Evolutionary conservation across 2,113 vertebrate species (phyloP), one percentile per base, ranked within the genome.

Genomic region (Pandion haliaetus): DNA sequence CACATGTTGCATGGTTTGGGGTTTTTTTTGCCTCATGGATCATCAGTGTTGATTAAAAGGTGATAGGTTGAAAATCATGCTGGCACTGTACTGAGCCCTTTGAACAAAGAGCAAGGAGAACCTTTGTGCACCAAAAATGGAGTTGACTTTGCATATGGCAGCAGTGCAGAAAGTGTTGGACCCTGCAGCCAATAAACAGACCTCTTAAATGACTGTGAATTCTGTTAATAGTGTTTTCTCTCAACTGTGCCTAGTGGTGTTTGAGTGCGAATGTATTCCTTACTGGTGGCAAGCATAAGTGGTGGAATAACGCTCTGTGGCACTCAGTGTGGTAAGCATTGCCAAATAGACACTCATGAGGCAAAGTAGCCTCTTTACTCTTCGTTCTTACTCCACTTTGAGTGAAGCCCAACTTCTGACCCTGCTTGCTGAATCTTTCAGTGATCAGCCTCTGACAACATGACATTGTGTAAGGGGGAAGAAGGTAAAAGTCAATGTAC

Each of bases 111-210:
- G 82, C 82, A 38, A 92, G 86, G 82, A 93, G 86, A 95, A 90
- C 7, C 16, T 79, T 79, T 77, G 72, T 88, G 83, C 89, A 73
- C 91, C 96, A 88, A 66, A 93, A 96, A 61, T 14, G 47, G 63
- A 84, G 77, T 38, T 82, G 92, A 54, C 72, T 70, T 88, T 88
- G 66, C n/a, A 6, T 88, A 72, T 29, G 73, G 93, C 95, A 88
- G 93, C 95, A 93, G 88, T 32, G 65, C 67, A 88, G 92, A 70
- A 91, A 80, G 55, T 24, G 61, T 93, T 78, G 93, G 93, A 91
- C 87, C 82, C 90, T 94, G 95, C 94, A 92, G 89, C 96, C 88
- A 97, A 95, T 97, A 97, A 97, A 97, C 74, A 92, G 94, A 97
- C 94, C 93, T 97, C 96, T 96, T 65, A 54, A 93, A 86, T 0